Evolutionary conservation across 1,140 invertebrate genomes (phyloP).

Genomic region (Drosophila bipectinata): DNA sequence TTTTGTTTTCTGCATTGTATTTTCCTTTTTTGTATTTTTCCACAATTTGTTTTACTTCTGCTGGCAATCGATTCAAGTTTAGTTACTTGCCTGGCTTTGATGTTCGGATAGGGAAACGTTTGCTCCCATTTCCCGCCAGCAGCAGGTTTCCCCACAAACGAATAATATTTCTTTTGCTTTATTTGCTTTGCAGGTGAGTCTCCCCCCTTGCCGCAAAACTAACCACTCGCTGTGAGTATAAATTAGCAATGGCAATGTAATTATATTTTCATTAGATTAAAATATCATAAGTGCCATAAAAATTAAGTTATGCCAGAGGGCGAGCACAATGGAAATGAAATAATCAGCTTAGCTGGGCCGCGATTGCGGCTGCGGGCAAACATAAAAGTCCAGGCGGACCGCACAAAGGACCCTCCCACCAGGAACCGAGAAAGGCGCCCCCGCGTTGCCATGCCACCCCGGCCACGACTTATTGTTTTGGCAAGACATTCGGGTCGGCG

Average conservation of each 20-base stretch:
- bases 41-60: slow-evolving; percentile 72
- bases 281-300: slow-evolving; percentile 68
- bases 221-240: slow-evolving; percentile 45
- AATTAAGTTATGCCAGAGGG: slow-evolving; percentile 55
- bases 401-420: slow-evolving; percentile 13
- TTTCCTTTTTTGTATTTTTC: slow-evolving; percentile 33
- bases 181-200: slow-evolving; percentile 69
- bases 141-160: slow-evolving; percentile 28
- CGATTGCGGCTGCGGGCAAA: slow-evolving; percentile 21
- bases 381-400: slow-evolving; percentile 33
- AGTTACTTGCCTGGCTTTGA: slow-evolving; percentile 62
- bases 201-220: background rate
- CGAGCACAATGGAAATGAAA: slow-evolving; percentile 63
- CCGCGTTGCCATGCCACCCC: slow-evolving; percentile 34
- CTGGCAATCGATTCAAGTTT: slow-evolving; percentile 75
- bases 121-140: slow-evolving; percentile 39
- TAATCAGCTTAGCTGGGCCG: slow-evolving; percentile 53
- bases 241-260: slow-evolving; percentile 53
- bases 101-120: slow-evolving; percentile 36
- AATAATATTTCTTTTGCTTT: slow-evolving; percentile 36
- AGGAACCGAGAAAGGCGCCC: background rate
- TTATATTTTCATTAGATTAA: slow-evolving; percentile 74
- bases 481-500: slow-evolving; percentile 26
- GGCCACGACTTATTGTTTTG: slow-evolving; percentile 41
- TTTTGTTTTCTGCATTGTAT: slow-evolving; percentile 44